Evolutionary conservation across 2,113 vertebrate genomes (phyloP).

Genomic region (Gopherus evgoodei): DNA sequence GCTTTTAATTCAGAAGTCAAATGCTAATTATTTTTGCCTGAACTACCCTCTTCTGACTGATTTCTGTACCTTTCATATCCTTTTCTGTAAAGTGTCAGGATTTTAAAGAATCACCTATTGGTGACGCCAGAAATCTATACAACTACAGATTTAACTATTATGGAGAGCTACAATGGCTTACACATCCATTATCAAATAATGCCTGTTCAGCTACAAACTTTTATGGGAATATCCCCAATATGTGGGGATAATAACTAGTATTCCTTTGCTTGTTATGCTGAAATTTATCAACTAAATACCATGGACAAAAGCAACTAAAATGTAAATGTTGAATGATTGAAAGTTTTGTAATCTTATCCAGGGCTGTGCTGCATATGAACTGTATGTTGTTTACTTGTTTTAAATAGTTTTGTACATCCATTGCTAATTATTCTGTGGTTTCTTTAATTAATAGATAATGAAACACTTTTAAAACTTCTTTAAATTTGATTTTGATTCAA

Average conservation of each 20-base stretch:
- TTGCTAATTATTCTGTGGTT: background rate
- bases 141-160: background rate
- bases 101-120: background rate
- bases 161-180: background rate
- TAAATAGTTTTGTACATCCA: background rate
- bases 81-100: background rate
- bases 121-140: background rate
- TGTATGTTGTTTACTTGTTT: background rate
- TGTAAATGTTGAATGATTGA: background rate
- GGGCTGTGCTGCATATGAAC: fast-evolving
- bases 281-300: background rate
- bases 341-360: background rate
- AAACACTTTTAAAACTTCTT: background rate
- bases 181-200: background rate
- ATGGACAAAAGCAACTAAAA: background rate
- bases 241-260: background rate
- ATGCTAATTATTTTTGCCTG: background rate
- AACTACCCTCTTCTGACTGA: background rate
- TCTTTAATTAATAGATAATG: background rate
- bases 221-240: background rate
- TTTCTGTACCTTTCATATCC: background rate
- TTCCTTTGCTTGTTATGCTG: background rate
- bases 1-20: background rate
- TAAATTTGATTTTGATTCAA: background rate
- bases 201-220: background rate